A percentile compares a stretch with the other conserved stretches of the same genome.
Conservation (phyloP, 2,113 vertebrate species). For the Donacobius atricapilla region DNA sequence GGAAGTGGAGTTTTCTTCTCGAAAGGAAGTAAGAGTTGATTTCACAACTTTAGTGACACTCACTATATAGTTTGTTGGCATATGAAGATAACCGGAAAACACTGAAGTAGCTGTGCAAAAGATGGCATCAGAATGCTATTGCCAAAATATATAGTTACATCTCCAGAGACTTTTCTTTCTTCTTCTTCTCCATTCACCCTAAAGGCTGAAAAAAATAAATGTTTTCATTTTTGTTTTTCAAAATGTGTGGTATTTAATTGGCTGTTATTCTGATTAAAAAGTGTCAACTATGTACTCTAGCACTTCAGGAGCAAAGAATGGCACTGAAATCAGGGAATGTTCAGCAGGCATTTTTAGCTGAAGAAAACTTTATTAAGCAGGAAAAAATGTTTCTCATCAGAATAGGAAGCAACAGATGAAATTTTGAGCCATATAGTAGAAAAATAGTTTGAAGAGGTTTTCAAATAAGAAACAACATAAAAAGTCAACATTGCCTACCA, state of each 20-base stretch:
- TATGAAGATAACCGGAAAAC: background rate
- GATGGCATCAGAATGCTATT: background rate
- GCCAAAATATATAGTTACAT: background rate
- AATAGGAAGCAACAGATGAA: background rate
- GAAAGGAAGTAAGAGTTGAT: background rate
- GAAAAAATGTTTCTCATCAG: background rate
- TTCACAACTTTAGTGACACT: background rate
- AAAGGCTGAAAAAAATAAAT: background rate
- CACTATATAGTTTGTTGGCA: background rate
- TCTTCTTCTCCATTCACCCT: background rate
- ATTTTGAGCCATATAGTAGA: background rate
- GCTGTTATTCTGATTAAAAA: background rate
- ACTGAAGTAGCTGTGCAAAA: background rate
- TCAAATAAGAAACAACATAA: background rate
- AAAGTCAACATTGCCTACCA: background rate
- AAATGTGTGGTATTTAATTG: background rate
- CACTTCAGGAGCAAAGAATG: background rate
- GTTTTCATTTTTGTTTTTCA: background rate
- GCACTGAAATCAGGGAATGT: background rate
- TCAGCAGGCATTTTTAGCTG: background rate
- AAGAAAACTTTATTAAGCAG: background rate
- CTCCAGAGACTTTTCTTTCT: background rate
- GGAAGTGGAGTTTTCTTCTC: background rate
- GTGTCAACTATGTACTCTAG: background rate
- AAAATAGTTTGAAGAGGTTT: background rate